Conservation (phyloP, 2,113 vertebrate genomes). For the Ursus arctos region DNA sequence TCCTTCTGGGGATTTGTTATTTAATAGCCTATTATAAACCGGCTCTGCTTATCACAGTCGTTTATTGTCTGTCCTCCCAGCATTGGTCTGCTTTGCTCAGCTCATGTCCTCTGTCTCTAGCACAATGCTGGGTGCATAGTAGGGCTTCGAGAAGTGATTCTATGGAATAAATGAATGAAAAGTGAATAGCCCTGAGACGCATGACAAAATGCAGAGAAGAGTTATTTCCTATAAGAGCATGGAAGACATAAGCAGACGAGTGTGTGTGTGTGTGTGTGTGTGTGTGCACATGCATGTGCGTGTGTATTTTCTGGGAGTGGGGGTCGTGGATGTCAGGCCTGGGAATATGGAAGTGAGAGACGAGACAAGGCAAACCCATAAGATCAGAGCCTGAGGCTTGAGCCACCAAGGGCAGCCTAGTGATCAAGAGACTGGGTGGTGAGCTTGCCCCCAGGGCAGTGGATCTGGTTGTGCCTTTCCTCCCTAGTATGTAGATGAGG, state of each 20-base stretch:
- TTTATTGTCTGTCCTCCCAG: not conserved
- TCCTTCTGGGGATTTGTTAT: not conserved
- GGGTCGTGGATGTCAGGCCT: not conserved
- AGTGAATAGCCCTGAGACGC: not conserved
- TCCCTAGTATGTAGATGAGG: not conserved
- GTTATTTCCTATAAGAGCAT: not conserved
- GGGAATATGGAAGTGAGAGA: not conserved
- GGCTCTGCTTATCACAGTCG: not conserved
- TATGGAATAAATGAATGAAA: not conserved
- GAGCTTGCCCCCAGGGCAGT: not conserved
- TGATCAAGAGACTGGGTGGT: no score
- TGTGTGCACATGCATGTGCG: no score
- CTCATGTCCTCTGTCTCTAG: not conserved
- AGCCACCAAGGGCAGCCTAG: not conserved
- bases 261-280: not conserved
- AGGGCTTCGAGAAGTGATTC: not conserved
- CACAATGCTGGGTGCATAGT: not conserved
- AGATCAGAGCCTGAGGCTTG: not conserved
- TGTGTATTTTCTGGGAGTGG: not conserved
- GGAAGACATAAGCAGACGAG: not conserved
- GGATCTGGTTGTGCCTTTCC: not conserved
- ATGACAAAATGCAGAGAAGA: not conserved
- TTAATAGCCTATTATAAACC: not conserved
- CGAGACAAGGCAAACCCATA: slow-evolving; percentile 64
- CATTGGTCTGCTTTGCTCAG: not conserved